Evolutionary conservation across 2,888 invertebrate genomes (phyloP), one percentile per base, ranked within the genome.

Genomic region (Drosophila vallismaia): DNA sequence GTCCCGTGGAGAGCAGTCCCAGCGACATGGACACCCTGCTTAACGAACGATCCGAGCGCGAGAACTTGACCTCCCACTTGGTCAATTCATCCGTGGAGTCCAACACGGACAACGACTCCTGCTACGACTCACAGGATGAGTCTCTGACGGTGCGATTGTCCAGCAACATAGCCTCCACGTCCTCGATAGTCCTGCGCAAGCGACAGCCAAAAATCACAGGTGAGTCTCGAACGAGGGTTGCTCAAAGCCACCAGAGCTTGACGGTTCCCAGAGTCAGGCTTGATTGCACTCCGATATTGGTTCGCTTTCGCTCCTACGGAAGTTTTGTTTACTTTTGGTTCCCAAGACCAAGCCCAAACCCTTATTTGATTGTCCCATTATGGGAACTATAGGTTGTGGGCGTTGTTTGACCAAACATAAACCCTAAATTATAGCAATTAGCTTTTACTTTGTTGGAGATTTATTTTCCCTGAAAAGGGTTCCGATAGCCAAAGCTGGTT

Each of bases 121-220:
- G 88, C 67, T 90, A 90, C 60, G 91, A 91, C 63, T 90, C 90
- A 59, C 91, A 89, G 75, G 91, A 90, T 75, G 91, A 91, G 64
- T 82, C 89, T 72, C 46, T 81, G 33, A 53, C 59, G 10, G 70
- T 77, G 48, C 69, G 73, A 10, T 86, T 88, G 54, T 88, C 69
- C 56, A 71, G 81, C 62, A 71, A 74, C 62, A 67, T 86, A 63
- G 67, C 68, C 36, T 58, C 73, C 19, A 46, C 67, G 12, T 54
- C 59, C 29, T 28, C 51, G 38, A 52, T 38, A 44, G 59, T 52
- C 52, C 71, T 80, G 33, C 89, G 86, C 71, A 91, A 89, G 60
- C 88, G 91, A 62, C 92, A 92, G 71, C 90, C 86, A 4, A 92
- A 92, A 89, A 92, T 92, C 78, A 92, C 92, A 90, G 92, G 92